These are phyloP conservation scores for Nothoprocta pentlandii DNA, from an alignment of 2,113 vertebrate genomes.

Conservation along the genomic window DNA sequence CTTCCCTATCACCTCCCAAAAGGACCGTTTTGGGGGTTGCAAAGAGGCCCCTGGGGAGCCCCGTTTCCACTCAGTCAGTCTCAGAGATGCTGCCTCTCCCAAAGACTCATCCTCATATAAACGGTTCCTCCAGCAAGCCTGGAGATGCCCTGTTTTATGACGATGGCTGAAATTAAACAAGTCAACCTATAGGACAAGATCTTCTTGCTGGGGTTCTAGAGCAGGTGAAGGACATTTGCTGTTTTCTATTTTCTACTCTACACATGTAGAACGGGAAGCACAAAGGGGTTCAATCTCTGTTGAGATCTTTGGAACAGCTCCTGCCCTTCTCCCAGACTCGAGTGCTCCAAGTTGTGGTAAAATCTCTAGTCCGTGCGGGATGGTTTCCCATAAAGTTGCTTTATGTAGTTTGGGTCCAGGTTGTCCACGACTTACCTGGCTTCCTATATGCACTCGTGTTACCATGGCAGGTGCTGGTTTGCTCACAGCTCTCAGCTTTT, in stretches of 20 bases:
- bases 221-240: background rate
- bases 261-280: too few species aligned
- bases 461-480: background rate
- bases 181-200: background rate
- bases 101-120: too few species aligned
- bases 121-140: background rate
- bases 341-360: background rate
- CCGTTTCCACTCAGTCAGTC: too few species aligned
- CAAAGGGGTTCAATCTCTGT: background rate
- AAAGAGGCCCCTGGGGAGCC: too few species aligned
- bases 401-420: background rate
- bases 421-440: background rate
- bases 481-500: background rate
- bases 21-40: too few species aligned
- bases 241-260: background rate
- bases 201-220: background rate
- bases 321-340: background rate
- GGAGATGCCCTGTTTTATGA: background rate
- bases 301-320: background rate
- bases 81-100: background rate
- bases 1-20: background rate
- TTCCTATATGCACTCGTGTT: background rate
- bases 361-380: background rate
- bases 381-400: background rate
- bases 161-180: background rate